Evolutionary conservation across 2,113 vertebrate genomes (phyloP).

Genomic region (Lamprologus speciosus): DNA sequence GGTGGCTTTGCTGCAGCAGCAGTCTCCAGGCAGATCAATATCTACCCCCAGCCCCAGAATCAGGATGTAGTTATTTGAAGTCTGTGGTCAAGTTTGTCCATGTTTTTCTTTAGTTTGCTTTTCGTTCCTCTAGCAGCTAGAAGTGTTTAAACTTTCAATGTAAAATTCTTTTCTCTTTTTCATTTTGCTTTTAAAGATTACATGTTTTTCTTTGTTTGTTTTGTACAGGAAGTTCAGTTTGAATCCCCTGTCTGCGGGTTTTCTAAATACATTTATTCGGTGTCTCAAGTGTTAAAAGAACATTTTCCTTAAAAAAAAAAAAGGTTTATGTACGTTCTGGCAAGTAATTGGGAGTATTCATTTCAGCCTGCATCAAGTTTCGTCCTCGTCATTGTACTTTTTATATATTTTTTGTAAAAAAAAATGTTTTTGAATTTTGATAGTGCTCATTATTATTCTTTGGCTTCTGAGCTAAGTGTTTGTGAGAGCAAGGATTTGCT

Average conservation of each 20-base stretch:
- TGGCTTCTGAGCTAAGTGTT: slow-evolving; percentile 40
- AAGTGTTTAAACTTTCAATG: slow-evolving; percentile 34
- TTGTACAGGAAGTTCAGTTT: slow-evolving; percentile 64
- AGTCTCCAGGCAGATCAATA: background rate
- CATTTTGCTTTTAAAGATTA: slow-evolving; percentile 18
- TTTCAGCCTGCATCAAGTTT: slow-evolving; percentile 34
- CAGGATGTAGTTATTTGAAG: slow-evolving; percentile 61
- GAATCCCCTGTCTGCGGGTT: slow-evolving; percentile 50
- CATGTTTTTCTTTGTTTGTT: background rate
- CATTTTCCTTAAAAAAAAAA: slow-evolving; percentile 21
- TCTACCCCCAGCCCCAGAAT: slow-evolving; percentile 28
- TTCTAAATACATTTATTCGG: slow-evolving; percentile 51
- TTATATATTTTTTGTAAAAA: slow-evolving; percentile 68
- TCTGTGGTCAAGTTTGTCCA: slow-evolving; percentile 26
- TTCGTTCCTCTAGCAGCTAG: slow-evolving; percentile 22
- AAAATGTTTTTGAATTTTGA: slow-evolving; percentile 53
- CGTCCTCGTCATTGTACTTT: slow-evolving; percentile 51
- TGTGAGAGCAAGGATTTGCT: slow-evolving; percentile 44
- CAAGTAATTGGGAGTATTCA: slow-evolving; percentile 22
- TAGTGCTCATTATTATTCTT: slow-evolving; percentile 44
- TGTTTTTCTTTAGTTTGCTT: background rate
- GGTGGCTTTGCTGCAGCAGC: slow-evolving; percentile 24
- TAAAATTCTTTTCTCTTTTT: background rate
- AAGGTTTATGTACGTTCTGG: slow-evolving; percentile 32
- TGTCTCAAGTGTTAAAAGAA: slow-evolving; percentile 49